These are phyloP conservation scores for Molorchus minor DNA, from an alignment of 2,888 invertebrate genomes.

Conservation along the genomic window DNA sequence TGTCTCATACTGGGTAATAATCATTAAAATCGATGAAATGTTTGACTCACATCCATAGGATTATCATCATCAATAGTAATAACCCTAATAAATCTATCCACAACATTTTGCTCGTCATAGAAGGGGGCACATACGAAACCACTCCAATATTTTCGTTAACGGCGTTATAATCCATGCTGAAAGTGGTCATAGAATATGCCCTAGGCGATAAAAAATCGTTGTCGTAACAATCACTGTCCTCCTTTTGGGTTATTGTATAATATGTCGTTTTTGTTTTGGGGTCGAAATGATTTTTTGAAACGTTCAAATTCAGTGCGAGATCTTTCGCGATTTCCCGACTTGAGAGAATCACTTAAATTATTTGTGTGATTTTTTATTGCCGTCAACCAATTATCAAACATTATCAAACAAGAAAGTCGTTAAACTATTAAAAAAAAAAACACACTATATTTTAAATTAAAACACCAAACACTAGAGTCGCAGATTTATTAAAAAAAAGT, in stretches of 20 bases:
- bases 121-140: constrained; percentile 60
- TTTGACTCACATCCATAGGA: constrained; percentile 47
- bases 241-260: constrained; percentile 54
- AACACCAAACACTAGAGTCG: too few relatives aligned
- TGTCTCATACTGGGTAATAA: neutral
- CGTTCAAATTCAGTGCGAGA: constrained; percentile 59
- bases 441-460: constrained; percentile 13
- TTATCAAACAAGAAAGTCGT: constrained; percentile 42
- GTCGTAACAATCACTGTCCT: constrained; percentile 56
- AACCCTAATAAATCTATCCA: constrained; percentile 68
- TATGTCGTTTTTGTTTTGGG: constrained; percentile 58
- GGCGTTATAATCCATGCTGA: constrained; percentile 67
- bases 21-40: neutral
- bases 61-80: constrained; percentile 65
- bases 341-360: constrained; percentile 60
- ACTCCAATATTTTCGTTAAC: constrained; percentile 63
- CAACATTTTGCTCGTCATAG: constrained; percentile 66
- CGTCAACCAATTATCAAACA: constrained; percentile 64
- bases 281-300: constrained; percentile 56
- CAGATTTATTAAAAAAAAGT: too few relatives aligned
- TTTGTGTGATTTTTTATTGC: constrained; percentile 63
- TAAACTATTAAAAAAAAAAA: constrained; percentile 21
- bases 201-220: constrained; percentile 67
- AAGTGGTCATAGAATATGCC: constrained; percentile 63
- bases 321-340: too few relatives aligned